These are phyloP conservation scores for Lagocephalus sceleratus DNA, from an alignment of 2,797 vertebrate species.

Conservation along the genomic window DNA sequence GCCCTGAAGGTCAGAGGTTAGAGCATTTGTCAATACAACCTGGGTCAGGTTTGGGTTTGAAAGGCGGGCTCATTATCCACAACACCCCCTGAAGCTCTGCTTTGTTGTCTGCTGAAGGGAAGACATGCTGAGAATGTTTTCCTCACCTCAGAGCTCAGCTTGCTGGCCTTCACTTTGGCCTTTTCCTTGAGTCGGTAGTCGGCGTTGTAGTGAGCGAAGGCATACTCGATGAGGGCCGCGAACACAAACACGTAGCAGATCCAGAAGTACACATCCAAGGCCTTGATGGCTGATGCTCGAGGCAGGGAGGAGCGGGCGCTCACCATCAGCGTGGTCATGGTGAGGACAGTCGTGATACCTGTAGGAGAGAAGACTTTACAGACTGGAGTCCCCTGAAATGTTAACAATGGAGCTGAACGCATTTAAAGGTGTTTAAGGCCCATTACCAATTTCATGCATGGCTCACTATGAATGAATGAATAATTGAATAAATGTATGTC, in stretches of 20 bases:
- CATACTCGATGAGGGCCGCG: constrained; percentile 93
- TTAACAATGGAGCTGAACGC: background rate
- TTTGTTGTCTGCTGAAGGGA: constrained; percentile 23
- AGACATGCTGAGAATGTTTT: constrained; percentile 12
- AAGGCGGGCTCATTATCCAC: constrained; percentile 38
- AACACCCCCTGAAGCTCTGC: constrained; percentile 1
- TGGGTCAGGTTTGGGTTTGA: constrained; percentile 21
- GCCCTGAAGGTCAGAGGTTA: constrained; percentile 44
- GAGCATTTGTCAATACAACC: constrained; percentile 27
- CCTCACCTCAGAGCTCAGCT: constrained; percentile 84
- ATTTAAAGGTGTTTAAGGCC: background rate
- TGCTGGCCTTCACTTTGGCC: constrained; percentile 85
- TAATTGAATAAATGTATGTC: background rate
- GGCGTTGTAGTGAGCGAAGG: constrained; percentile 97
- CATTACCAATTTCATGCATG: background rate
- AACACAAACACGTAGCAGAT: constrained; percentile 99
- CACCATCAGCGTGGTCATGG: constrained; percentile 98
- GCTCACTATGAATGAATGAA: background rate
- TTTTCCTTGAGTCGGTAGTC: constrained; percentile 96
- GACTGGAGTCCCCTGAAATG: background rate
- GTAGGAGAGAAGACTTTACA: constrained; percentile 12
- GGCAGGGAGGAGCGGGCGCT: constrained; percentile 94
- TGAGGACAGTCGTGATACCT: constrained; percentile 98
- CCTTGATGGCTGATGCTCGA: constrained; percentile 94
- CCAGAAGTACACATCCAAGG: constrained; percentile 97